Conservation (phyloP, 2,113 vertebrate species). For the Gallinago media region DNA sequence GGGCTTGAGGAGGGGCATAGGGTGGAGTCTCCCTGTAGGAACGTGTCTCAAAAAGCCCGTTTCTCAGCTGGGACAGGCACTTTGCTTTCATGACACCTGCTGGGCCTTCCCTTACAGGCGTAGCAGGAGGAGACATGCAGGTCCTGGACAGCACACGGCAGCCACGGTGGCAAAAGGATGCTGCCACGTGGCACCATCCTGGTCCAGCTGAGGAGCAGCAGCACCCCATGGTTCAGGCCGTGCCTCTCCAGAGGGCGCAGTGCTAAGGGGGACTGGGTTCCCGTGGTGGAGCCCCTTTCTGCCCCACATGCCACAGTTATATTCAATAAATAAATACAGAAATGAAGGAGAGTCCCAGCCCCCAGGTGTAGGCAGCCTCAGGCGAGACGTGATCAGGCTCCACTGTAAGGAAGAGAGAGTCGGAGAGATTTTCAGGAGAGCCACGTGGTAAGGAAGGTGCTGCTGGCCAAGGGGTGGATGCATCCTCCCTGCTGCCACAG, state of each 20-base stretch:
- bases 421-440: not conserved
- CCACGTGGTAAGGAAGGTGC: accelerated
- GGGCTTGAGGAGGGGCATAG: no score
- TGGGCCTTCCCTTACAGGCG: accelerated
- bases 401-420: not conserved
- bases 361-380: accelerated
- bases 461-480: not conserved
- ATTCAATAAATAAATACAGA: not conserved
- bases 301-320: not conserved
- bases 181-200: accelerated
- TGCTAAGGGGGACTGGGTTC: not conserved
- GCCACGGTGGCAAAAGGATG: accelerated
- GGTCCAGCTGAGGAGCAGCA: accelerated
- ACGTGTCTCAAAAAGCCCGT: accelerated
- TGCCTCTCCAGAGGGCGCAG: accelerated
- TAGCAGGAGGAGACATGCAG: not conserved
- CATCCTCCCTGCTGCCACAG: not conserved
- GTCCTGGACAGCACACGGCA: not conserved
- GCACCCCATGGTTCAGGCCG: accelerated
- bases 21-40: no score
- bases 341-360: not conserved
- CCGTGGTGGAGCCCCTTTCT: accelerated
- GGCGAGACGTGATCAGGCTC: not conserved
- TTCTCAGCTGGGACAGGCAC: not conserved
- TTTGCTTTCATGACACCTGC: not conserved